Evolutionary conservation across 2,888 invertebrate genomes (phyloP), one percentile per base, ranked within the genome.

Genomic region (Tenthredo distinguenda): DNA sequence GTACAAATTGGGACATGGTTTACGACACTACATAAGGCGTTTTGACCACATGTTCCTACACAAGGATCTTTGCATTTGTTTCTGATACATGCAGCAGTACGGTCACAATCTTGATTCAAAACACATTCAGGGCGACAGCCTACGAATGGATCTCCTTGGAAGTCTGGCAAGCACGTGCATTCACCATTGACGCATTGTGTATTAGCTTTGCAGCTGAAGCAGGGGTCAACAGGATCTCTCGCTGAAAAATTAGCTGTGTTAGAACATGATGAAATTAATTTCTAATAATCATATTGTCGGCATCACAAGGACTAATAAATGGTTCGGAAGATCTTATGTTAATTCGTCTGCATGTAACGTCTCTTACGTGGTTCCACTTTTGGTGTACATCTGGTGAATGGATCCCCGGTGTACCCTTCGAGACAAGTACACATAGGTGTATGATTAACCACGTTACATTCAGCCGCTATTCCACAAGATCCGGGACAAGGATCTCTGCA

Each of bases 321-420:
- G 55, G 55, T 79, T 21, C 21, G 0, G 47, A 43, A 79, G 37
- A 37, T 72, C 2, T 72, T 7, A 18, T 50, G 62, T 15, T n/a
- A 55, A 50, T 34, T 82, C 85, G 79, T 86, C 93, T 93, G 85
- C 84, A 31, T 65, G 84, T 58, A 76, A 84, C 71, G 55, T 82
- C 12, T 82, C 91, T 91, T 89, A 91, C 90, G 87, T 87, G 87
- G 94, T 94, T 71, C 94, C 94, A 79, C 94, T 93, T 95, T 95
- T 74, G 94, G 94, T 88, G 94, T 94, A 91, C 97, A 97, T 87
- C 95, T 94, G 55, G 95, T 95, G 91, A 97, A 97, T 55, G 97
- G 96, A 95, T 97, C 96, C 62, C 98, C 98, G 85, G 95, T 95
- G 90, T 95, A 95, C 74, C 96, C 96, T 84, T 92, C 91, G 3